A percentile compares a stretch with the other conserved stretches of the same genome.
Evolutionary conservation across 2,113 vertebrate genomes (phyloP).

Genomic region (Coptodon bakossiorum): DNA sequence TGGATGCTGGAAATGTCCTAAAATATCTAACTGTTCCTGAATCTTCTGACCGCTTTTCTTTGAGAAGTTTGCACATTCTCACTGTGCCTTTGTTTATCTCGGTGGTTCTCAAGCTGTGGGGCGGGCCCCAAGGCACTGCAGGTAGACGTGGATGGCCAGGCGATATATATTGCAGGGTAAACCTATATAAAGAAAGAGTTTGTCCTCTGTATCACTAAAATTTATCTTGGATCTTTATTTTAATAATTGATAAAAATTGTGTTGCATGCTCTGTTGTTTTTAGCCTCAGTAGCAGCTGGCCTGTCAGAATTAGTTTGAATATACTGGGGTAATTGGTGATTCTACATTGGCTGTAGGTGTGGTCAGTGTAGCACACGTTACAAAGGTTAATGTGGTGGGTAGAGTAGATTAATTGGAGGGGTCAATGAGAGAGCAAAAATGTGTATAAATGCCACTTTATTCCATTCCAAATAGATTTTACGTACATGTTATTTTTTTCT

Average conservation of each 20-base stretch:
- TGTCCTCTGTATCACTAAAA: not conserved
- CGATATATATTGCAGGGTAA: not conserved
- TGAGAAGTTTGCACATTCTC: not conserved
- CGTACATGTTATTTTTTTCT: not conserved
- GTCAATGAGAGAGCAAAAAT: not conserved
- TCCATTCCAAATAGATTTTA: not conserved
- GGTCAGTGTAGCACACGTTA: not conserved
- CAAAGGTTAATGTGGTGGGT: not conserved
- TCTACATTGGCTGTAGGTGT: not conserved
- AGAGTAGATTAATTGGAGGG: not conserved
- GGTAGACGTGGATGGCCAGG: not conserved
- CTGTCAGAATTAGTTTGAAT: not conserved
- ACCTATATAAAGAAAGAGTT: not conserved
- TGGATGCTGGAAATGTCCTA: not conserved
- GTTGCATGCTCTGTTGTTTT: not conserved
- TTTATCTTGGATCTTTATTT: not conserved
- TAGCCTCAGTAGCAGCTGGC: not conserved
- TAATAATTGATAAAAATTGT: not conserved
- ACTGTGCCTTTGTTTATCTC: not conserved
- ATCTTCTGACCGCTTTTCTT: not conserved
- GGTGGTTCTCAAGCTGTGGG: not conserved
- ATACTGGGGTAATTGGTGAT: not conserved
- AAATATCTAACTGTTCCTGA: not conserved
- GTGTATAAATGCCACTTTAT: not conserved
- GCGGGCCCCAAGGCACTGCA: rapidly evolving